Evolutionary conservation across 2,888 invertebrate genomes (phyloP).

Genomic region (Athetis lepigone): DNA sequence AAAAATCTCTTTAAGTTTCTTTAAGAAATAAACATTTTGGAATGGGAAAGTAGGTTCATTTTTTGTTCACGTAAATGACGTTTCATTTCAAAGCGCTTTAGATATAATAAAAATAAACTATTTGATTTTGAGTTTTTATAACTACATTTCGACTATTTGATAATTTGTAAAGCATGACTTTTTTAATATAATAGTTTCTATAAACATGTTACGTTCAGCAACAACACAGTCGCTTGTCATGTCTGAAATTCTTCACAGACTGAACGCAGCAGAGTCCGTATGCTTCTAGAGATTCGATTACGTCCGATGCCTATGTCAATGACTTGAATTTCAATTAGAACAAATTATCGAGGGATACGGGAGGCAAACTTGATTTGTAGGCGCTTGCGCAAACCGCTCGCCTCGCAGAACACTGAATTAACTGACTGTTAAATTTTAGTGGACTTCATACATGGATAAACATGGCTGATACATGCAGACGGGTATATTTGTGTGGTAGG

Average conservation of each 20-base stretch:
- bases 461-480: constrained; percentile 12
- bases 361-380: constrained; percentile 87
- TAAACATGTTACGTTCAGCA: too few relatives aligned
- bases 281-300: constrained; percentile 89
- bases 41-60: too few relatives aligned
- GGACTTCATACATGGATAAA: constrained; percentile 40
- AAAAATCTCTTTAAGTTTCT: too few relatives aligned
- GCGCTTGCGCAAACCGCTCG: constrained; percentile 73
- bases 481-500: background rate
- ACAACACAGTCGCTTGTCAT: too few relatives aligned
- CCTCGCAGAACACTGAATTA: constrained; percentile 43
- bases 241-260: background rate
- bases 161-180: too few relatives aligned
- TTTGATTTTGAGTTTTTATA: too few relatives aligned
- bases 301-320: constrained; percentile 91
- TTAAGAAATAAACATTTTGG: too few relatives aligned
- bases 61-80: too few relatives aligned
- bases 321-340: constrained; percentile 93
- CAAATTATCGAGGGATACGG: constrained; percentile 90
- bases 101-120: too few relatives aligned
- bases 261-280: constrained; percentile 11
- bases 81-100: too few relatives aligned
- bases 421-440: constrained; percentile 53
- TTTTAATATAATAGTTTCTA: too few relatives aligned
- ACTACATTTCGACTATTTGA: too few relatives aligned